Evolutionary conservation across 1,140 invertebrate genomes (phyloP), one percentile per base, ranked within the genome.

Genomic region (Myzus persicae): DNA sequence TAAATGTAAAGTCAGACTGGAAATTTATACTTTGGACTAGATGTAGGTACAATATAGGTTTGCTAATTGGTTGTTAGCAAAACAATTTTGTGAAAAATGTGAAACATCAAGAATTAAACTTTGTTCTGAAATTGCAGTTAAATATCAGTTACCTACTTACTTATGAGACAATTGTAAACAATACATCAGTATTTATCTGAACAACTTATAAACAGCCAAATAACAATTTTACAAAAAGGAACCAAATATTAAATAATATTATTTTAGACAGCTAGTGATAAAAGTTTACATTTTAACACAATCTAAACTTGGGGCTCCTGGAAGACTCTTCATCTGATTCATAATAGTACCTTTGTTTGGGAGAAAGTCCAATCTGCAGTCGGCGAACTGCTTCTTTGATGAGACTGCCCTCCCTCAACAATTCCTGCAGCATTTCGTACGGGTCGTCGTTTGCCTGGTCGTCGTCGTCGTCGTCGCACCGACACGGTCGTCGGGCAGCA

Each of bases 361-460:
- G 95, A 59, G 95, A 95, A 89, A 96, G 94, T 90, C 96, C 96
- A 76, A 95, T 94, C 94, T 96, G 96, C 26, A 97, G 95, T 94
- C 97, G 95, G 93, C 96, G 96, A 6, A 97, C 97, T 11, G 97
- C 97, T 94, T 97, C 97, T 94, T 97, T 97, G 67, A 97, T 97
- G n/a, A 97, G 95, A 93, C 96, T 96, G 82, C 97, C 97, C 93
- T 97, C 96, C 76, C 96, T 95, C 36, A 97, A 94, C 38, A 97
- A 94, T 93, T 96, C 96, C 94, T 97, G 96, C 42, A 97, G 95
- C 90, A 97, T 95, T 95, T 97, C 96, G 94, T 97, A 97, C 0
- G 97, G 96, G 94, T 97, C 96, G 59, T 97, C 96, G 87, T 95
- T 94, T 54, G 48, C 24, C 11, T 90, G 51, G 40, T 22, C 87